Conservation (phyloP, 2,797 vertebrate genomes). For the Chelonia mydas region DNA sequence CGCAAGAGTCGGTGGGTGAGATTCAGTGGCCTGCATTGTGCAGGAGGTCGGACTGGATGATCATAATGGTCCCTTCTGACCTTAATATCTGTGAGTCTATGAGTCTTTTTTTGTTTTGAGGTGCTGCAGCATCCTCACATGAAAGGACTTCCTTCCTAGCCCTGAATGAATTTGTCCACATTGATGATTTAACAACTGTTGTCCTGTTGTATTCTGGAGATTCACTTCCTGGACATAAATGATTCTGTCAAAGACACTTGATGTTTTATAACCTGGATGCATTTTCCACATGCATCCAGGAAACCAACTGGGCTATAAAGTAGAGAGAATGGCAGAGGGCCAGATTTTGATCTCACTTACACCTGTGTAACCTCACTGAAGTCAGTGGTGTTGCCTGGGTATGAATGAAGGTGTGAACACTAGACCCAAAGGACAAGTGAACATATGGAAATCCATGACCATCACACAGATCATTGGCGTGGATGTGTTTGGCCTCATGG, state of each 20-base stretch:
- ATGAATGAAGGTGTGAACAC: neutral
- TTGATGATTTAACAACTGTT: neutral
- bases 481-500: neutral
- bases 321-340: neutral
- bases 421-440: neutral
- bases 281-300: neutral
- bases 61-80: too few species aligned
- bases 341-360: neutral
- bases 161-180: neutral
- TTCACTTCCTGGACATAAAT: neutral
- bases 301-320: neutral
- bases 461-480: neutral
- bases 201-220: neutral
- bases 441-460: neutral
- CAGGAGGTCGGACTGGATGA: too few species aligned
- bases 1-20: too few species aligned
- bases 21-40: too few species aligned
- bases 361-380: neutral
- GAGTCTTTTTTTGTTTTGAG: neutral
- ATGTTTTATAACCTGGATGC: rapidly evolving
- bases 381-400: neutral
- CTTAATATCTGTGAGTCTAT: too few species aligned
- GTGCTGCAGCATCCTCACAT: neutral
- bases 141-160: neutral
- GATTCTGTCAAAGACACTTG: neutral